phyloP scores from a whole-genome alignment of 2,888 invertebrate species.

The Dynastes hyllus region DNA sequence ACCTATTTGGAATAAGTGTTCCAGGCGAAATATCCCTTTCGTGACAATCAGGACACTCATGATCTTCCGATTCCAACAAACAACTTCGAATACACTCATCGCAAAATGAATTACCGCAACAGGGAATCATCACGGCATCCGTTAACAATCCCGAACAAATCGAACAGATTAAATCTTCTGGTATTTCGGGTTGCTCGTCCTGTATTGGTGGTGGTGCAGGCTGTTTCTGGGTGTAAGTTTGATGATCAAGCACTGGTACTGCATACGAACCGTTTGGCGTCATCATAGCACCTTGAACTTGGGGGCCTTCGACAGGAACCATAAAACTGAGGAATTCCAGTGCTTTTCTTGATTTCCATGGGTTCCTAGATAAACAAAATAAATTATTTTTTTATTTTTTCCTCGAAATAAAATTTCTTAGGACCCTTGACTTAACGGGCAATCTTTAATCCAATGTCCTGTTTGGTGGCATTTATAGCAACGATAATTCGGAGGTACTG shows the following conservation, averaged over 20 bases:
- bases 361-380: conserved; percentile 72
- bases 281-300: conserved; percentile 93
- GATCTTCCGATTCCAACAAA: conserved; percentile 93
- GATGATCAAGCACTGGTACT: conserved; percentile 90
- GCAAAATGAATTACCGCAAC: conserved; percentile 98
- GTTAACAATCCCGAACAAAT: conserved; percentile 93
- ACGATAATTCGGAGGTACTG: conserved; percentile 92
- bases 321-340: conserved; percentile 98
- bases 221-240: conserved; percentile 80
- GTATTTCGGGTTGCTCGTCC: conserved; percentile 82
- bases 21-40: conserved; percentile 95
- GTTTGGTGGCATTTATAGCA: conserved; percentile 96
- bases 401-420: conserved; percentile 61
- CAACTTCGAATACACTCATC: conserved; percentile 97
- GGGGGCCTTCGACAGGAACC: conserved; percentile 92
- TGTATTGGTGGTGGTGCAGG: conserved; percentile 76
- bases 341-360: conserved; percentile 91
- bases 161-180: conserved; percentile 92
- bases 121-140: conserved; percentile 98
- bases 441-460: conserved; percentile 99
- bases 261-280: conserved; percentile 91
- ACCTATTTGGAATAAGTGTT: conserved; percentile 89
- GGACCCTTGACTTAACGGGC: conserved; percentile 81
- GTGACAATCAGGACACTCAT: conserved; percentile 95
- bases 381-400: not conserved